phyloP scores from a whole-genome alignment of 2,797 vertebrate genomes.

The Calcarius lapponicus region DNA sequence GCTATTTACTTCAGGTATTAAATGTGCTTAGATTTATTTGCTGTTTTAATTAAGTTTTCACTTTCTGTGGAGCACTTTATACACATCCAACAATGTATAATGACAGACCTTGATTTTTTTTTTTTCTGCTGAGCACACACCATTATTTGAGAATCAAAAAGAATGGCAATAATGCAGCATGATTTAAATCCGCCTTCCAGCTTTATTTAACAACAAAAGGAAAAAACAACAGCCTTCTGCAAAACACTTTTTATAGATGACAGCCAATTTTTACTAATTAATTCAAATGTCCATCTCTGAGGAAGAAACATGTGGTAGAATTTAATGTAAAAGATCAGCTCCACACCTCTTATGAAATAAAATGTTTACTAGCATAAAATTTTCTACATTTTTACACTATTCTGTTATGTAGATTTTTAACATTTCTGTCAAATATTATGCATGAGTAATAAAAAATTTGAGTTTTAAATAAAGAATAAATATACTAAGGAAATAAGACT shows the following conservation, averaged over 20 bases:
- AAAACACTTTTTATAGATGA: background rate
- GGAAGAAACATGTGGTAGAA: background rate
- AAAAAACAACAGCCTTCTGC: background rate
- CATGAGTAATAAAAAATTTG: background rate
- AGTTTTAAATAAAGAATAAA: background rate
- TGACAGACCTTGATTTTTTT: background rate
- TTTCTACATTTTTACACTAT: background rate
- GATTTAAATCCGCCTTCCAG: background rate
- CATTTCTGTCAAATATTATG: background rate
- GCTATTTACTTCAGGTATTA: background rate
- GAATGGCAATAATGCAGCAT: background rate
- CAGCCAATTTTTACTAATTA: background rate
- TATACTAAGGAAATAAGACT: background rate
- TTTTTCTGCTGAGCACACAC: background rate
- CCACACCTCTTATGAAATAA: background rate
- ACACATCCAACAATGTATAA: background rate
- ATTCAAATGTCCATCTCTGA: background rate
- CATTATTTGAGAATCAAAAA: background rate
- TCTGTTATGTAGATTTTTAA: background rate
- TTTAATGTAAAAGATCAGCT: background rate
- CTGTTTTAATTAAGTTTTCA: conserved; percentile 37
- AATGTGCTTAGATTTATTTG: background rate
- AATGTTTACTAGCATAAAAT: background rate
- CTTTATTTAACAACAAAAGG: background rate
- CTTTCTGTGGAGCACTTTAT: background rate